Base-by-base conservation (phyloP, 2,888 invertebrate species). In the Aphelenchoides bicaudatus region DNA sequence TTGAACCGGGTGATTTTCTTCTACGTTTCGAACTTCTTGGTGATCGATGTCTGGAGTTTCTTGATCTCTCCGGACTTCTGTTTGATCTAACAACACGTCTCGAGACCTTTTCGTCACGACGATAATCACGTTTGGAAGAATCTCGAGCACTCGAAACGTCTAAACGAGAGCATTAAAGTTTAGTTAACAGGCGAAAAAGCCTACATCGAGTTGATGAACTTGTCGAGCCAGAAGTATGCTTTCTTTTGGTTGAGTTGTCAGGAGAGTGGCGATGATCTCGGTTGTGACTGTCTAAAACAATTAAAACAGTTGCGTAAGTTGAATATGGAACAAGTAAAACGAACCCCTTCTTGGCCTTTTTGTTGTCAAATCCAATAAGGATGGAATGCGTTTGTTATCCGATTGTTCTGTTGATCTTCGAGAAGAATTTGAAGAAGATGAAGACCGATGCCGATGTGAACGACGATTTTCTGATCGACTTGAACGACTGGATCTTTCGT, bases 1-100 rank as follows among this genome's bases (percentile, higher is more conserved):
- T 19, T 5, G 39, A 38, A 23, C 53, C 37, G 2, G 30, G 19
- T 13, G 52, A 27, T 6, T 37, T 29, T 2, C 59, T 47, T 49
- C 19, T 52, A 21, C 43, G 27, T 19, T 59, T 59, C 29, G 58
- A 56, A 31, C 48, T 59, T 13, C 57, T 37, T 21, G 25, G 56
- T 57, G 38, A 56, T 57, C 3, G 57, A 34, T 2, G 57, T 38
- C 6, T 50, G 54, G 6, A 39, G 43, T n/a, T 43, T 43, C 21
- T 43, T 43, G 43, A 25, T 43, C 21, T 19, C 6, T 6, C 43
- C 21, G 10, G 43, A 43, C 16, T 21, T n/a, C 8, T 19, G 25
- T 13, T 13, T 13, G 13, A 16, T 13, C 43, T 10, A n/a, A 8
- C 43, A 25, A 43, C 43, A 25, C n/a, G n/a, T n/a, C n/a, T n/a